phyloP scores from a whole-genome alignment of 2,797 vertebrate species.

The Taeniopygia guttata region DNA sequence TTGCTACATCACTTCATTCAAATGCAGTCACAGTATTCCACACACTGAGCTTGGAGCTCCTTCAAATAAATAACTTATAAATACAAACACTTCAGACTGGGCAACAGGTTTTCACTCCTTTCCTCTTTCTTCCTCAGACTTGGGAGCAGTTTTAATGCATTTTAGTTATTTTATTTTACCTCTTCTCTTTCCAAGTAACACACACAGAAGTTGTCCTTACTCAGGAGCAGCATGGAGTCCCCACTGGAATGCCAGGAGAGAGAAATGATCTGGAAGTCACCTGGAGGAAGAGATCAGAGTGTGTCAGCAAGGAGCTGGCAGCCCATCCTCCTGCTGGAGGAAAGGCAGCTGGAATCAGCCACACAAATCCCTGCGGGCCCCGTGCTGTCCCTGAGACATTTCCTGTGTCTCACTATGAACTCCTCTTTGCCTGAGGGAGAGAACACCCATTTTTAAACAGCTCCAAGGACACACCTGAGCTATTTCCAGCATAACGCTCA shows the following conservation, averaged over 20 bases:
- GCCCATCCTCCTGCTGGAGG: background rate
- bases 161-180: background rate
- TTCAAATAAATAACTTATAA: conserved; percentile 28
- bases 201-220: conserved; percentile 91
- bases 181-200: conserved; percentile 87
- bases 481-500: rapidly evolving
- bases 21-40: background rate
- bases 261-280: conserved; percentile 85
- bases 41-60: background rate
- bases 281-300: conserved; percentile 64
- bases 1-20: background rate
- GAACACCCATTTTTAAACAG: background rate
- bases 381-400: background rate
- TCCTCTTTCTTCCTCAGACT: background rate
- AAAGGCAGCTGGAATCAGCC: background rate
- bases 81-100: background rate
- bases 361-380: background rate
- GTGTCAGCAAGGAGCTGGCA: background rate
- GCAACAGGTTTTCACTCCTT: background rate
- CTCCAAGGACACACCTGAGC: background rate
- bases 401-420: background rate
- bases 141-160: background rate
- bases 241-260: conserved; percentile 86
- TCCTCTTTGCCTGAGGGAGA: background rate
- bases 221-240: conserved; percentile 82